Evolutionary conservation across 2,888 invertebrate species (phyloP).

Genomic region (Nephrotoma flavescens): DNA sequence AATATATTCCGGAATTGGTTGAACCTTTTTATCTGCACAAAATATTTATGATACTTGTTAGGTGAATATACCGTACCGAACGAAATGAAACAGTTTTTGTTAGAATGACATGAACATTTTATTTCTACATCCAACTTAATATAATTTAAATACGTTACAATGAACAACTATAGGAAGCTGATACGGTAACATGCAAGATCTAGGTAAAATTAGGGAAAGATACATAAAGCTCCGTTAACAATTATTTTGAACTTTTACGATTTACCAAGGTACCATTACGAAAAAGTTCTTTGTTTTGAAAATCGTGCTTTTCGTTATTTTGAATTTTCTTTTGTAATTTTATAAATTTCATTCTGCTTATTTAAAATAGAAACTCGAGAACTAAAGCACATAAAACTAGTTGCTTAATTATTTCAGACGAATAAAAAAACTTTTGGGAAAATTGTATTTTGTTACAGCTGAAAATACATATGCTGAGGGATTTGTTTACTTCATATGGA

Average conservation of each 20-base stretch:
- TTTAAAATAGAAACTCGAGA: too few species aligned
- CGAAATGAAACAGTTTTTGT: not conserved
- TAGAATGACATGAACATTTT: not conserved
- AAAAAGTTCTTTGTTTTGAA: not conserved
- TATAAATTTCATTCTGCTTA: not conserved
- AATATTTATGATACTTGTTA: not conserved
- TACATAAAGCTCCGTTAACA: not conserved
- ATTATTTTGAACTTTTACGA: not conserved
- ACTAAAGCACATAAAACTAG: too few species aligned
- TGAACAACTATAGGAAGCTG: not conserved
- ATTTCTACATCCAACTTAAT: not conserved
- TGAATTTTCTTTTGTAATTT: not conserved
- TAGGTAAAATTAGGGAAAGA: not conserved
- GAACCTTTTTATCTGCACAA: not conserved
- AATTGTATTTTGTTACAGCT: too few species aligned
- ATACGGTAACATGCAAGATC: not conserved
- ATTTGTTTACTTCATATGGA: too few species aligned
- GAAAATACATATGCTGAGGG: too few species aligned
- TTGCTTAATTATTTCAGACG: too few species aligned
- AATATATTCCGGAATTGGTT: not conserved
- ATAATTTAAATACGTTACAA: not conserved
- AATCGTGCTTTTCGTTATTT: not conserved
- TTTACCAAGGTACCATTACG: not conserved
- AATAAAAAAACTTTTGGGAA: too few species aligned
- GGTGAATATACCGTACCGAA: not conserved